Evolutionary conservation across 1,140 invertebrate species (phyloP).

Genomic region (Belonocnema kinseyi): DNA sequence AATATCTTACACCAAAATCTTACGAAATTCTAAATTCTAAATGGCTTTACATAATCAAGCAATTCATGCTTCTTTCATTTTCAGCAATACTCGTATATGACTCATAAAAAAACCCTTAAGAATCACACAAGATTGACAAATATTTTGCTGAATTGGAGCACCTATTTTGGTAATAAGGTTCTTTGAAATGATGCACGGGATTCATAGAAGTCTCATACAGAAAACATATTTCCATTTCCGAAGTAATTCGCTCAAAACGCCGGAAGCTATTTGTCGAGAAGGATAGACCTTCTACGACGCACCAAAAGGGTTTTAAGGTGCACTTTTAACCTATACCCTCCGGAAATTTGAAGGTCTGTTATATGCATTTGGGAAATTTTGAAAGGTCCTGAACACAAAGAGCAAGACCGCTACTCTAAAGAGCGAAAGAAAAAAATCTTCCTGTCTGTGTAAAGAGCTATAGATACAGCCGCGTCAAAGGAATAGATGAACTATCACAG

Average conservation of each 20-base stretch:
- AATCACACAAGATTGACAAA: not conserved
- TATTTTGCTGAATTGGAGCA: conserved; percentile 14
- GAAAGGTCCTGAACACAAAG: not conserved
- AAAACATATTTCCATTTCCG: conserved; percentile 53
- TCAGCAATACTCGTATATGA: not conserved
- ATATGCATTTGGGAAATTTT: conserved; percentile 23
- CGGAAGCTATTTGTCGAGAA: conserved; percentile 53
- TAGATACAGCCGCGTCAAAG: too few relatives aligned
- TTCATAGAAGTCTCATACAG: conserved; percentile 43
- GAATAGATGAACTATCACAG: too few relatives aligned
- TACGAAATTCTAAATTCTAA: too few relatives aligned
- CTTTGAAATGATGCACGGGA: conserved; percentile 1
- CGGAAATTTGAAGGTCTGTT: conserved; percentile 38
- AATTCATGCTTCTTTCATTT: too few relatives aligned
- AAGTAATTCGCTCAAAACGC: conserved; percentile 56
- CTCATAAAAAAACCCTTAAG: not conserved
- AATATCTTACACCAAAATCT: too few relatives aligned
- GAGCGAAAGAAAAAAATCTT: not conserved
- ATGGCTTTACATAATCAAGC: too few relatives aligned
- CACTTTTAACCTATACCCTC: conserved; percentile 51
- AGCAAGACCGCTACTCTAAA: not conserved
- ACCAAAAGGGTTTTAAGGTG: conserved; percentile 42
- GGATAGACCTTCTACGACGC: conserved; percentile 38
- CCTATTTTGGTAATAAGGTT: not conserved
- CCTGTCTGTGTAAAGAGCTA: not conserved